Percentiles rank a stretch among this genome's conserved stretches.
phyloP scores from a whole-genome alignment of 2,888 invertebrate genomes.

The Notodonta dromedarius region DNA sequence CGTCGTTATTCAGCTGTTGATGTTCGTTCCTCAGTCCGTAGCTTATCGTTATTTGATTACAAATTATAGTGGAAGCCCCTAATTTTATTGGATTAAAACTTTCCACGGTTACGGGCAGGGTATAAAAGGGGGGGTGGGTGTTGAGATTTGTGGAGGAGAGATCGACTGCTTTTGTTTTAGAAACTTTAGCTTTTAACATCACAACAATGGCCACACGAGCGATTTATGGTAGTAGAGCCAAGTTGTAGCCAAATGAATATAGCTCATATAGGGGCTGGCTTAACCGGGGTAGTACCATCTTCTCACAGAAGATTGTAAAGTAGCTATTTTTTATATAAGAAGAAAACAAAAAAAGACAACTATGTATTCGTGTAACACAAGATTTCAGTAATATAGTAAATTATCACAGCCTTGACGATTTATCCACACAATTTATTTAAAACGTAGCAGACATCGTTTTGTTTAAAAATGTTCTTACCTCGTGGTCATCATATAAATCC shows the following conservation, averaged over 20 bases:
- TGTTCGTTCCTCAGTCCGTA: constrained; percentile 14
- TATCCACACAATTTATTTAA: constrained; percentile 24
- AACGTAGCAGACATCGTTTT: not conserved
- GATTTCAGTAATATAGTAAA: not conserved
- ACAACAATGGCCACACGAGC: too few species aligned
- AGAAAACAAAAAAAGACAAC: too few species aligned
- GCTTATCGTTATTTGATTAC: constrained; percentile 37
- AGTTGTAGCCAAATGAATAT: too few species aligned
- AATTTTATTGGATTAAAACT: constrained; percentile 15
- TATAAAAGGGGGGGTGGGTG: not conserved
- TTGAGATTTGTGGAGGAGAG: not conserved
- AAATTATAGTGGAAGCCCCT: constrained; percentile 25
- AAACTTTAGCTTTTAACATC: too few species aligned
- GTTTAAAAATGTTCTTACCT: constrained; percentile 55
- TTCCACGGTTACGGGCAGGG: constrained; percentile 10
- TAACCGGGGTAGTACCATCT: too few species aligned
- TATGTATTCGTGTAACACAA: too few species aligned
- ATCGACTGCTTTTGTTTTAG: not conserved
- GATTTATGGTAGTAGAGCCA: too few species aligned
- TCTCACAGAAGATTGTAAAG: too few species aligned
- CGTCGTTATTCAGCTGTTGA: constrained; percentile 25
- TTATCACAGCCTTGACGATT: constrained; percentile 17
- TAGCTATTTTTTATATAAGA: too few species aligned
- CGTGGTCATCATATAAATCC: constrained; percentile 76
- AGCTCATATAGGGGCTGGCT: too few species aligned